phyloP scores from a whole-genome alignment of 2,888 invertebrate genomes.

The Andrena hattorfiana region DNA sequence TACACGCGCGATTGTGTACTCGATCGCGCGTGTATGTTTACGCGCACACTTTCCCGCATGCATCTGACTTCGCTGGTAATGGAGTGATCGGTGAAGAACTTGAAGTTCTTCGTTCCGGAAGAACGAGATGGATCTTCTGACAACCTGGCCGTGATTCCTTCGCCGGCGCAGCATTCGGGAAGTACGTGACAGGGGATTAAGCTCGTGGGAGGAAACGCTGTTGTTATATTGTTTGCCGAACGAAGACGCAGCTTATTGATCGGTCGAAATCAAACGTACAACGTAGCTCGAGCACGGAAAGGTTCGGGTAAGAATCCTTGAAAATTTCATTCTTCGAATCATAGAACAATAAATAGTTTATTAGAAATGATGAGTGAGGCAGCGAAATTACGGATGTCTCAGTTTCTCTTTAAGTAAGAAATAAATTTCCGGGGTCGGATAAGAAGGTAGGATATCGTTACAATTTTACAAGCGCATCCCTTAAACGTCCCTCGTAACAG shows the following conservation, averaged over 20 bases:
- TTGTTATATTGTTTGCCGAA: constrained; percentile 25
- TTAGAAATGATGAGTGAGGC: background rate
- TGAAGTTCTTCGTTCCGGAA: constrained; percentile 18
- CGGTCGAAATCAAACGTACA: constrained; percentile 10
- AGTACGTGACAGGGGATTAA: constrained; percentile 11
- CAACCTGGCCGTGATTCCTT: constrained; percentile 10
- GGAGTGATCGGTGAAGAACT: constrained; percentile 33
- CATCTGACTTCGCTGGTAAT: constrained; percentile 28
- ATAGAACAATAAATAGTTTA: background rate
- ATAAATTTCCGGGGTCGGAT: background rate
- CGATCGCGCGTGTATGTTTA: background rate
- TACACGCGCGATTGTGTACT: background rate
- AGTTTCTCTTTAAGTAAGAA: background rate
- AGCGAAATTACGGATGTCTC: background rate
- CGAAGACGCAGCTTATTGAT: constrained; percentile 17
- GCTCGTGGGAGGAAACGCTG: background rate
- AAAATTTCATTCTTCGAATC: background rate
- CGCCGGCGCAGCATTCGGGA: background rate
- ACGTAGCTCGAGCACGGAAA: constrained; percentile 7
- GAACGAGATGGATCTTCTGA: constrained; percentile 13
- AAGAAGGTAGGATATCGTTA: constrained; percentile 6
- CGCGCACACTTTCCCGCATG: background rate
- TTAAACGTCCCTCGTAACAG: constrained; percentile 27
- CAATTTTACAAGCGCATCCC: constrained; percentile 36
- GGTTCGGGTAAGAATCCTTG: background rate